phyloP scores from a whole-genome alignment of 2,797 vertebrate species.

The Tamandua tetradactyla region DNA sequence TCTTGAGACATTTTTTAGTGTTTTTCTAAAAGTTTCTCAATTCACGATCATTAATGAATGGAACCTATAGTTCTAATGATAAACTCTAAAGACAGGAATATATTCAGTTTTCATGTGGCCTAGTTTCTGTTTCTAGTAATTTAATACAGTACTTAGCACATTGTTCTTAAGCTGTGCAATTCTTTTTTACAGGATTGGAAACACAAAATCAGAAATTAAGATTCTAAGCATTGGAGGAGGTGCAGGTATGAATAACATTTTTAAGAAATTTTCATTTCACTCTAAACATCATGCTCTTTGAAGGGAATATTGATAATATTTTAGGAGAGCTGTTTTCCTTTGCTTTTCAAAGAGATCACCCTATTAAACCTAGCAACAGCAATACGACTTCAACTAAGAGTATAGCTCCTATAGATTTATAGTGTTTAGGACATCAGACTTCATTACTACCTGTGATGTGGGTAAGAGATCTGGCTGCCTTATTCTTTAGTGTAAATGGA shows the following conservation, averaged over 20 bases:
- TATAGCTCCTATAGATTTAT: neutral
- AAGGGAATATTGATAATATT: neutral
- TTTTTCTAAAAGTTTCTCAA: constrained; percentile 31
- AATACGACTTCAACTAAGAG: constrained; percentile 30
- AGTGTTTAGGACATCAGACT: neutral
- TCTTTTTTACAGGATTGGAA: constrained; percentile 88
- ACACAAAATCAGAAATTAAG: constrained; percentile 89
- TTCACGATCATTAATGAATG: neutral
- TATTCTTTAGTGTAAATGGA: constrained; percentile 5
- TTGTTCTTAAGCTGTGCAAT: constrained; percentile 55
- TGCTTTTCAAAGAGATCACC: neutral
- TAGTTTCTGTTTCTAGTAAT: neutral
- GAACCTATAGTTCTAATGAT: neutral
- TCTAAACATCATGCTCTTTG: neutral
- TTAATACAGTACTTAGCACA: neutral
- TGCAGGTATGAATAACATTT: constrained; percentile 87
- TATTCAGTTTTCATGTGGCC: neutral
- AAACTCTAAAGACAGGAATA: neutral
- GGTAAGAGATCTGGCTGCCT: constrained; percentile 1
- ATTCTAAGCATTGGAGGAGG: constrained; percentile 93
- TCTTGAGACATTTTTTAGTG: neutral
- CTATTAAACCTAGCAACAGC: constrained; percentile 13
- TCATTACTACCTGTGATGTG: neutral
- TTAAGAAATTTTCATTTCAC: constrained; percentile 41
- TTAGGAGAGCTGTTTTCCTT: constrained; percentile 22